phyloP scores from a whole-genome alignment of 2,113 vertebrate genomes.

The Pollimyrus isidori region DNA sequence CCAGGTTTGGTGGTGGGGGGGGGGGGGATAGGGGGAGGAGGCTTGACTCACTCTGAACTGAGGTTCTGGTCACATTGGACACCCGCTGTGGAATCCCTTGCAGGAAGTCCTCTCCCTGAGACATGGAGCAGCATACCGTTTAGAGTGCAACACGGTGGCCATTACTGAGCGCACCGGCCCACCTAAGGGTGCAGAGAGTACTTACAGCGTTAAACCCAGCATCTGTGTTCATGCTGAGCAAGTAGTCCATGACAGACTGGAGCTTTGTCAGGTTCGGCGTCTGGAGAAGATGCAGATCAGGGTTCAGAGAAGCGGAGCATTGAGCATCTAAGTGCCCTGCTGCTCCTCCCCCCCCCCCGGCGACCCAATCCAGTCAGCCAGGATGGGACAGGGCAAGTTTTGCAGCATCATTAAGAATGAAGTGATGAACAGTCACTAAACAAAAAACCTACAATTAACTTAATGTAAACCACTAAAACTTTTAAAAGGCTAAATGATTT shows the following conservation, averaged over 20 bases:
- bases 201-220: neutral
- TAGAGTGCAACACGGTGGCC: neutral
- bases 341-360: neutral
- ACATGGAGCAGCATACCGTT: neutral
- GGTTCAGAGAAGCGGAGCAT: neutral
- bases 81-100: constrained; percentile 47
- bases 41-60: constrained; percentile 59
- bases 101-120: constrained; percentile 53
- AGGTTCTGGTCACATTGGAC: constrained; percentile 44
- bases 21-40: neutral
- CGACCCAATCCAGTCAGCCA: neutral
- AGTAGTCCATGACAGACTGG: neutral
- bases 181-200: neutral
- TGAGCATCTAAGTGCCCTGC: neutral
- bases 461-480: neutral
- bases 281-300: neutral
- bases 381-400: neutral
- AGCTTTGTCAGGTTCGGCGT: neutral
- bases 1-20: neutral
- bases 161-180: neutral
- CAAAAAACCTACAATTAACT: neutral
- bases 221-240: neutral
- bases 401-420: too few species aligned
- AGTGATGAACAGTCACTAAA: neutral
- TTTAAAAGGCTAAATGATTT: neutral